Conservation (phyloP, 2,888 invertebrate species). For the Xiphydria camelus region DNA sequence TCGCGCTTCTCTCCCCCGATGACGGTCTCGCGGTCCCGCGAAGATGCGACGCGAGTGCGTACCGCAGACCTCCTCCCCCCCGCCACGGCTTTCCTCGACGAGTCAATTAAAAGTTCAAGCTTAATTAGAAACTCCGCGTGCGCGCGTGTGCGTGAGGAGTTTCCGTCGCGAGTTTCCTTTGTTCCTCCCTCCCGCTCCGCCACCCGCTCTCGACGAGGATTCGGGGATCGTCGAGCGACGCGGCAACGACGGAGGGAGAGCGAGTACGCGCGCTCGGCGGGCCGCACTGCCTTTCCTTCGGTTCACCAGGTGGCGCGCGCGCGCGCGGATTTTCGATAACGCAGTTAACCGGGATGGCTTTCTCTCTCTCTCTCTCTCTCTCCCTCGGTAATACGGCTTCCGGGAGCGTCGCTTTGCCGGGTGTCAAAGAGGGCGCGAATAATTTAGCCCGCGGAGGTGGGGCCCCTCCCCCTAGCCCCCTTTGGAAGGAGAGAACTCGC, state of each 20-base stretch:
- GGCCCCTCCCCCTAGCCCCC: too few relatives aligned
- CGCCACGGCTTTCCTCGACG: conserved; percentile 32
- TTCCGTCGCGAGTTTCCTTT: conserved; percentile 26
- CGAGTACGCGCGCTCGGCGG: too few relatives aligned
- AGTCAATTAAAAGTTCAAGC: conserved; percentile 58
- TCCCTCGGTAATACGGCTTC: conserved; percentile 13
- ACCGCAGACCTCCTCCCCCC: neutral
- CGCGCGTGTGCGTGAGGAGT: conserved; percentile 24
- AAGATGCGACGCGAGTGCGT: too few relatives aligned
- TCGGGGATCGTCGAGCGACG: neutral
- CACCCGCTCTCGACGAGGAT: neutral
- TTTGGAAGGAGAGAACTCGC: conserved; percentile 18
- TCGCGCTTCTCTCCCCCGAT: too few relatives aligned
- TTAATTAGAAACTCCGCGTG: conserved; percentile 54
- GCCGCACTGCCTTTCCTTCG: conserved; percentile 5
- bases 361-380: neutral
- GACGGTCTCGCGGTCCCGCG: too few relatives aligned
- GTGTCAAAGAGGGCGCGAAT: conserved; percentile 35
- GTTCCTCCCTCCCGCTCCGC: conserved; percentile 19
- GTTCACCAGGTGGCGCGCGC: too few relatives aligned
- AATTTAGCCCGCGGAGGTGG: conserved; percentile 27
- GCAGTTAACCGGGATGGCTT: conserved; percentile 9
- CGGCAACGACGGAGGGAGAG: conserved; percentile 1
- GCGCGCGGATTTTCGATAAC: conserved; percentile 9
- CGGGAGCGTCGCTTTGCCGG: conserved; percentile 15